phyloP scores from a whole-genome alignment of 2,888 invertebrate species.

The Empis livida region DNA sequence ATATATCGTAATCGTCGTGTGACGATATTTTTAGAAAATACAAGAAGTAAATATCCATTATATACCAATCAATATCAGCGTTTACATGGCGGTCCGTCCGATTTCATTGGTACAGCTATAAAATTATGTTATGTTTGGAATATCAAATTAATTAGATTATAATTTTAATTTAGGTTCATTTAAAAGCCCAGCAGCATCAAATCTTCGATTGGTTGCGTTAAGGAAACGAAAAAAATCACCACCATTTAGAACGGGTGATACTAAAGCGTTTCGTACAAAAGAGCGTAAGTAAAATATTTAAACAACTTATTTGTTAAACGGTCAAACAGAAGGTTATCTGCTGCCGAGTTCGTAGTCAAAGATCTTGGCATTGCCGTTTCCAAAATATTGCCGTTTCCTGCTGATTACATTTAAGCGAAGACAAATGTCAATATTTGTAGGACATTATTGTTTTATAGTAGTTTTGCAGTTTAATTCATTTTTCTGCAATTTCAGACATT shows the following conservation, averaged over 20 bases:
- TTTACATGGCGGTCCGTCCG: slow-evolving; percentile 24
- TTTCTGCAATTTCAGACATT: too few species aligned
- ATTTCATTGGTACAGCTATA: slow-evolving; percentile 24
- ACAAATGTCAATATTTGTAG: too few species aligned
- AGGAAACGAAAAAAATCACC: slow-evolving; percentile 13
- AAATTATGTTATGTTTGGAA: too few species aligned
- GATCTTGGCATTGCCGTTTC: too few species aligned
- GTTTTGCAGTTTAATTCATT: too few species aligned
- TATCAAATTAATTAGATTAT: neutral
- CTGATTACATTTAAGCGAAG: too few species aligned
- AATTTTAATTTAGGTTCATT: slow-evolving; percentile 17
- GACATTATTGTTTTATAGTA: too few species aligned
- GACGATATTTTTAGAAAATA: slow-evolving; percentile 25
- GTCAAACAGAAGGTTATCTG: too few species aligned
- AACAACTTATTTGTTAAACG: too few species aligned
- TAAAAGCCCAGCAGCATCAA: slow-evolving; percentile 20
- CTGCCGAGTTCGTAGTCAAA: too few species aligned
- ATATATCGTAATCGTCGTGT: slow-evolving; percentile 27
- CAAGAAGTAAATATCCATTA: slow-evolving; percentile 25
- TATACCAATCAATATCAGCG: slow-evolving; percentile 24
- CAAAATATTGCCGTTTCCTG: too few species aligned
- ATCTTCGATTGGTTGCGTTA: slow-evolving; percentile 20
- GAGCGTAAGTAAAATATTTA: slow-evolving; percentile 20
- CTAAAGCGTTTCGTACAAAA: slow-evolving; percentile 26
- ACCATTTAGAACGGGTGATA: slow-evolving; percentile 27